Evolutionary conservation across 2,797 vertebrate genomes (phyloP).

Genomic region (Tapera naevia): DNA sequence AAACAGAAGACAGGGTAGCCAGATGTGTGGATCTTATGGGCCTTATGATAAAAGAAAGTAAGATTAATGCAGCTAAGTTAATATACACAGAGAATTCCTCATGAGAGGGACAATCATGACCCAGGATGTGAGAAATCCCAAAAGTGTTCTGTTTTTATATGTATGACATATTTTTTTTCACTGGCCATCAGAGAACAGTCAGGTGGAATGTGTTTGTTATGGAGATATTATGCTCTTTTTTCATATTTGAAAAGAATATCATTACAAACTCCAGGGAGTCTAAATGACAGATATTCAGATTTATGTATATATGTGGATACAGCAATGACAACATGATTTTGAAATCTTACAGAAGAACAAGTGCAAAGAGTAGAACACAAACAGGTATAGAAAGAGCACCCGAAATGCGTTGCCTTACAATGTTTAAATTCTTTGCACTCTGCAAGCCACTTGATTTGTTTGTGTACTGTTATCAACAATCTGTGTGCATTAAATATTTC

Average conservation of each 20-base stretch:
- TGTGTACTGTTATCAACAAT: neutral
- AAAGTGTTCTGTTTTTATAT: neutral
- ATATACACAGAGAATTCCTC: neutral
- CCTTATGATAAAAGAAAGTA: neutral
- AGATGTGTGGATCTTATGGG: neutral
- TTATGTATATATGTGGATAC: neutral
- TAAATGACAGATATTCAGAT: neutral
- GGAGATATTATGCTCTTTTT: neutral
- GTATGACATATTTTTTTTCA: neutral
- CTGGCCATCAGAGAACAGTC: neutral
- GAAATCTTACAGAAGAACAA: neutral
- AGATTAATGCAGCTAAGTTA: neutral
- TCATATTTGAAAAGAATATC: neutral
- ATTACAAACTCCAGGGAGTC: neutral
- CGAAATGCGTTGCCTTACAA: neutral
- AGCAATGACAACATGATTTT: neutral
- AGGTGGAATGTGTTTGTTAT: neutral
- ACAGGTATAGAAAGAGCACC: neutral
- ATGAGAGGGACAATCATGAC: neutral
- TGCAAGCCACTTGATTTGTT: neutral
- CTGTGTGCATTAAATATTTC: neutral
- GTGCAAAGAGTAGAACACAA: neutral
- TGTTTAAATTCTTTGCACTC: neutral
- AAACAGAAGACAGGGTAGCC: neutral
- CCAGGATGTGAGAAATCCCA: neutral